Conservation (phyloP, 2,888 invertebrate genomes). For the Melanchra persicariae region DNA sequence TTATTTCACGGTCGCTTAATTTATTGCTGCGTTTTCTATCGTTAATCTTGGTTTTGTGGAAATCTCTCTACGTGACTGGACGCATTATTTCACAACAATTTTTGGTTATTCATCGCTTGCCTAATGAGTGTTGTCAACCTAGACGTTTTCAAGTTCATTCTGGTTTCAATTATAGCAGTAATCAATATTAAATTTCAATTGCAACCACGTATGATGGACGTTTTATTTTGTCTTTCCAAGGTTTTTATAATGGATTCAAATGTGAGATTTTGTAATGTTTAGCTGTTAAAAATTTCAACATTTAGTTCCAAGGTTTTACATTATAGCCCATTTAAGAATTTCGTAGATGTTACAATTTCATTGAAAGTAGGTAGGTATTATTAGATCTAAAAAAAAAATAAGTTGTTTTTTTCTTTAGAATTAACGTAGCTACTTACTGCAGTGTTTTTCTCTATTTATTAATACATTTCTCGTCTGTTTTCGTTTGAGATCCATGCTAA, state of each 20-base stretch:
- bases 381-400: no score
- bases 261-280: slow-evolving; percentile 58
- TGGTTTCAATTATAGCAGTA: slow-evolving; percentile 39
- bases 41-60: slow-evolving; percentile 47
- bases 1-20: slow-evolving; percentile 69
- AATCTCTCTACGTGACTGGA: slow-evolving; percentile 65
- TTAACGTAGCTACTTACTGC: no score
- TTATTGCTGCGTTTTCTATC: slow-evolving; percentile 55
- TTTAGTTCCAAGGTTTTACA: slow-evolving; percentile 57
- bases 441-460: neutral
- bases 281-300: slow-evolving; percentile 57
- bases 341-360: slow-evolving; percentile 20
- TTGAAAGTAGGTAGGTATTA: neutral
- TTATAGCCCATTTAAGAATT: slow-evolving; percentile 48
- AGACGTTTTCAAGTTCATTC: slow-evolving; percentile 44
- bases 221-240: slow-evolving; percentile 58
- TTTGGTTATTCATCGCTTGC: slow-evolving; percentile 44
- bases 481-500: neutral
- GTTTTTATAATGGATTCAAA: slow-evolving; percentile 57
- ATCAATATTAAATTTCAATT: slow-evolving; percentile 43
- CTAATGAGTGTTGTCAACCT: slow-evolving; percentile 35
- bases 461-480: neutral
- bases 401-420: no score
- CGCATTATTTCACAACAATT: slow-evolving; percentile 68
- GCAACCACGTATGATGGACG: slow-evolving; percentile 37